Percentiles rank a stretch among this genome's conserved stretches.
Conservation (phyloP, 1,140 invertebrate genomes). For the Phymastichus coffea region DNA sequence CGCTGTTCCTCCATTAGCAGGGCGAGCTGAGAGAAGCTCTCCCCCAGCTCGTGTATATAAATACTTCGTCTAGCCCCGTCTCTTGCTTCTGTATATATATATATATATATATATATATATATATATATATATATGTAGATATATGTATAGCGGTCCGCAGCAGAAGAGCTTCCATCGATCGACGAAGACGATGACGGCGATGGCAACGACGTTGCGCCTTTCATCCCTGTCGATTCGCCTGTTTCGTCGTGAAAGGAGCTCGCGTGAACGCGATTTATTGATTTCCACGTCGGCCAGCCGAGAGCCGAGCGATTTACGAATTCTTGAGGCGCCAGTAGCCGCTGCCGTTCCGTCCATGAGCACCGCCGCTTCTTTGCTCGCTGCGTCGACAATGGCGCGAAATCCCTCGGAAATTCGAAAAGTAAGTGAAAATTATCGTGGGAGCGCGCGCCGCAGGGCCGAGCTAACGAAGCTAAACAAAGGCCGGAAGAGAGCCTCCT, state of each 20-base stretch:
- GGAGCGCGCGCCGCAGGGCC: not conserved
- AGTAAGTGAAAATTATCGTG: too few species aligned
- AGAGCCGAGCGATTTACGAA: conserved; percentile 9
- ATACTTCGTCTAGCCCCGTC: conserved; percentile 17
- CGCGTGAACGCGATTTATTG: not conserved
- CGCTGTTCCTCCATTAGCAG: conserved; percentile 47
- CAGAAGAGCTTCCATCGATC: too few species aligned
- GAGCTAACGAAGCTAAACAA: not conserved
- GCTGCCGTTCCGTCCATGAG: not conserved
- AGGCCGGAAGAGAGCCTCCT: not conserved
- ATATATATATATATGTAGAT: too few species aligned
- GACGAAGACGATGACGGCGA: too few species aligned
- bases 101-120: too few species aligned
- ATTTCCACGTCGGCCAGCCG: not conserved
- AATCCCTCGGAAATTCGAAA: conserved; percentile 4
- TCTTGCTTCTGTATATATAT: too few species aligned
- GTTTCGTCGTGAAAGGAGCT: not conserved
- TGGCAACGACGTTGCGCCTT: too few species aligned
- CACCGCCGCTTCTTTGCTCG: not conserved
- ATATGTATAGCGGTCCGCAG: too few species aligned
- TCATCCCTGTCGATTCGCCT: not conserved
- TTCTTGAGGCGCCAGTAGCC: conserved; percentile 11
- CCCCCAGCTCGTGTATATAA: conserved; percentile 10
- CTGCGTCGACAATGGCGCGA: not conserved
- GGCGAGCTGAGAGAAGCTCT: not conserved